Percentiles rank a stretch among this genome's conserved stretches.
Evolutionary conservation across 1,140 invertebrate species (phyloP).

Genomic region (Caerostris darwini): DNA sequence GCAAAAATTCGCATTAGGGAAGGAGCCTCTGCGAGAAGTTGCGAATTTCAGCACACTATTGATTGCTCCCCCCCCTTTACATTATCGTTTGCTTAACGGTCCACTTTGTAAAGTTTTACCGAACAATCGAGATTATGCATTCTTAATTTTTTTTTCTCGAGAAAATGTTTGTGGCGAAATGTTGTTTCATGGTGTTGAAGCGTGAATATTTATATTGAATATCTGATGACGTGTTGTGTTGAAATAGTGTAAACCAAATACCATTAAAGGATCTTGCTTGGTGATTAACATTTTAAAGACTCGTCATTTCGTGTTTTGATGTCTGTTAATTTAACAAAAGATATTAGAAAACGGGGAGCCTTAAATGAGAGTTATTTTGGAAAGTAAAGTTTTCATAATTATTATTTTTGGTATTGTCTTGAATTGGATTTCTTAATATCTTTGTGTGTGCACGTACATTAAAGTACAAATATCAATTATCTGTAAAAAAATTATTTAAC

Average conservation of each 20-base stretch:
- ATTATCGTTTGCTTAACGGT: not conserved
- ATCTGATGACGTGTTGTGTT: not conserved
- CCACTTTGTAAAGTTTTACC: not conserved
- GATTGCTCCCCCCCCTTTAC: not conserved
- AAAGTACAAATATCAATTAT: too few relatives aligned
- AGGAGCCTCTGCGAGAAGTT: not conserved
- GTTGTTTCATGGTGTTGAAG: not conserved
- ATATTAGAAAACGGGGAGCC: not conserved
- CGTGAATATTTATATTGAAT: slow-evolving; percentile 2
- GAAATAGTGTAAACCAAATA: not conserved
- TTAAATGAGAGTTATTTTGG: not conserved
- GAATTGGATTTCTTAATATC: too few relatives aligned
- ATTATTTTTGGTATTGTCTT: not conserved
- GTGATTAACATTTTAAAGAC: not conserved
- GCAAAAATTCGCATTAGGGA: not conserved
- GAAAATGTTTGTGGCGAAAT: not conserved
- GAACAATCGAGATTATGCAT: not conserved
- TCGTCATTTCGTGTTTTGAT: not conserved
- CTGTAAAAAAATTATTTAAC: too few relatives aligned
- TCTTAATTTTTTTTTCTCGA: not conserved
- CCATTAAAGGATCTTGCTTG: not conserved
- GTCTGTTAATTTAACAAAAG: not conserved
- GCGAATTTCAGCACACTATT: not conserved
- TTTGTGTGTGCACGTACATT: too few relatives aligned
- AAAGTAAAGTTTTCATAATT: not conserved